Conservation (phyloP, 30 jellyfish, hydroid and myxozoan genomes). For the Nemopilema nomurai region DNA sequence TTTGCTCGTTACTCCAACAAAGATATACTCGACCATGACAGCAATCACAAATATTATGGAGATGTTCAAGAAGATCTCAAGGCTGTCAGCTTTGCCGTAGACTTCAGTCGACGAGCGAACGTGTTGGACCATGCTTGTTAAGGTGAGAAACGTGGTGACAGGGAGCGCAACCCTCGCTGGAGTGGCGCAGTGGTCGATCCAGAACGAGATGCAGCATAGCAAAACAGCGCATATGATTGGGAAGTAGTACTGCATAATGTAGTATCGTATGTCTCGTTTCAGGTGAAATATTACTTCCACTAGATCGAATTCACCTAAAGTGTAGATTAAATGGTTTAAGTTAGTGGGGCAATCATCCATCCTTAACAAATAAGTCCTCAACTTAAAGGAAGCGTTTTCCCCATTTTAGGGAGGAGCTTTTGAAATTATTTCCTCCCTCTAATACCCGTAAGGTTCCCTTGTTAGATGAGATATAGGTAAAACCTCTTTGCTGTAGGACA, state of each 20-base stretch:
- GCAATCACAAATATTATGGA: conserved; percentile 65
- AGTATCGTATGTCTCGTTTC: conserved; percentile 56
- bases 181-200: conserved; percentile 77
- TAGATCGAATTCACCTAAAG: conserved; percentile 55
- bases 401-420: too few relatives aligned
- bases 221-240: conserved; percentile 75
- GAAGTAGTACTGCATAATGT: conserved; percentile 69
- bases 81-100: conserved; percentile 40
- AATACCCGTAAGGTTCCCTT: too few relatives aligned
- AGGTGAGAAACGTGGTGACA: conserved; percentile 78
- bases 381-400: too few relatives aligned
- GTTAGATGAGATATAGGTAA: too few relatives aligned
- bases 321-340: not conserved
- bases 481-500: too few relatives aligned
- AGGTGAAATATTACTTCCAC: conserved; percentile 41
- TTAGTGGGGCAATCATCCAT: too few relatives aligned
- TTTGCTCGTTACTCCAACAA: conserved; percentile 40
- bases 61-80: conserved; percentile 60
- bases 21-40: conserved; percentile 63
- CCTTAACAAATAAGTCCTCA: too few relatives aligned
- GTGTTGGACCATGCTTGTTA: conserved; percentile 61
- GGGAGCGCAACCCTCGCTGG: conserved; percentile 92
- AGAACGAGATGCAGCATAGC: conserved; percentile 71
- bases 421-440: too few relatives aligned
- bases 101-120: conserved; percentile 54